Percentiles rank a stretch among this genome's conserved stretches.
Conservation (phyloP, 2,797 vertebrate genomes). For the Triplophysa yarkandensis region DNA sequence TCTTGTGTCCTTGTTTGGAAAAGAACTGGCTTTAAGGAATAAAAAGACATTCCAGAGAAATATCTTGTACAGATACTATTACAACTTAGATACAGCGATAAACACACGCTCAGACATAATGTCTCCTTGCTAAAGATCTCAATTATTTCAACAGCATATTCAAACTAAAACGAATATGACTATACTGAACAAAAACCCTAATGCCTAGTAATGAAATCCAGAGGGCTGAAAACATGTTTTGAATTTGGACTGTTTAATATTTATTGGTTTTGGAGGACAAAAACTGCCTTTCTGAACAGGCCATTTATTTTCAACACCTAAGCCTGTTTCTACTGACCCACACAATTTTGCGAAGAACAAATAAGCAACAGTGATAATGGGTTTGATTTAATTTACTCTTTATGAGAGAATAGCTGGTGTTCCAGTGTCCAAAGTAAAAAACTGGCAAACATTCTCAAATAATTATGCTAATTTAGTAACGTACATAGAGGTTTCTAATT, state of each 20-base stretch:
- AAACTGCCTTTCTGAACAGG: conserved; percentile 66
- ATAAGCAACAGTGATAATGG: conserved; percentile 60
- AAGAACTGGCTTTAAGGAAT: conserved; percentile 39
- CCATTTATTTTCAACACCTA: conserved; percentile 65
- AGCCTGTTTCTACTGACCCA: conserved; percentile 63
- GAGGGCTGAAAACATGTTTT: conserved; percentile 62
- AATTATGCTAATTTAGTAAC: not conserved
- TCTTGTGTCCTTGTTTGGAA: conserved; percentile 27
- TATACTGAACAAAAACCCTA: conserved; percentile 10
- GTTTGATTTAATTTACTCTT: conserved; percentile 70
- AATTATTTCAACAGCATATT: conserved; percentile 27
- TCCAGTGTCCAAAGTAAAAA: not conserved
- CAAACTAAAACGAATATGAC: conserved; percentile 16
- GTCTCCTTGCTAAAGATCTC: conserved; percentile 23
- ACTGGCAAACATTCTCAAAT: not conserved
- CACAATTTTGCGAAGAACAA: conserved; percentile 62
- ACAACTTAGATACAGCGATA: conserved; percentile 37
- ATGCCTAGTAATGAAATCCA: conserved; percentile 68
- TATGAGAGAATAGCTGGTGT: conserved; percentile 15
- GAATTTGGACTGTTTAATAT: conserved; percentile 61
- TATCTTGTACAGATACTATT: conserved; percentile 40
- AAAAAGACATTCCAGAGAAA: conserved; percentile 33
- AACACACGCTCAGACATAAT: conserved; percentile 15
- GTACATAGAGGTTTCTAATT: not conserved
- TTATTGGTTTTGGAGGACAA: conserved; percentile 61